Conservation (phyloP, 1,140 invertebrate genomes). For the Marisa cornuarietis region DNA sequence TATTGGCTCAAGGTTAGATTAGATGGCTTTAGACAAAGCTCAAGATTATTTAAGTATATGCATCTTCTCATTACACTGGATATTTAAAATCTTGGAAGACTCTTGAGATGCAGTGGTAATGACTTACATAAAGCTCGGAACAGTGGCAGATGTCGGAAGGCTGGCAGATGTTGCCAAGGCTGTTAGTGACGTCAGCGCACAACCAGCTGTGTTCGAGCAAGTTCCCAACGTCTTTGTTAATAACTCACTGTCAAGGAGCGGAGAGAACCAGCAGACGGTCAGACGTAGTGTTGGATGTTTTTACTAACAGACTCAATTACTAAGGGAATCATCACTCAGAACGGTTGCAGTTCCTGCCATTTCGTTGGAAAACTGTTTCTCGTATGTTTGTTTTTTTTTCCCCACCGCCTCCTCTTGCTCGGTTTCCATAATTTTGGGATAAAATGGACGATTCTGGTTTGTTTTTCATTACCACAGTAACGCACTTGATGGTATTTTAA, state of each 20-base stretch:
- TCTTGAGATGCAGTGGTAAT: too few relatives aligned
- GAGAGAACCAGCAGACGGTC: background rate
- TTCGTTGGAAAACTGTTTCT: background rate
- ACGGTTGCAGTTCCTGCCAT: background rate
- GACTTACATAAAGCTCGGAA: too few relatives aligned
- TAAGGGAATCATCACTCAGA: background rate
- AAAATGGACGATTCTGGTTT: background rate
- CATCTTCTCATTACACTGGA: too few relatives aligned
- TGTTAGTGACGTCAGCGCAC: too few relatives aligned
- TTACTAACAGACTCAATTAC: background rate
- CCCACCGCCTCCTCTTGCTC: background rate
- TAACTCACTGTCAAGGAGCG: background rate
- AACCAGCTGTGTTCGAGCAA: background rate
- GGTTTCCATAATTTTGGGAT: background rate
- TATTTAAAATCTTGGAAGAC: too few relatives aligned
- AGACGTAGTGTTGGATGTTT: conserved; percentile 1
- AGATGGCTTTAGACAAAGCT: too few relatives aligned
- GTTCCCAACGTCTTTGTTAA: background rate
- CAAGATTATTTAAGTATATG: too few relatives aligned
- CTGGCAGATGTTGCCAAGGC: too few relatives aligned
- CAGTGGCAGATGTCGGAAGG: too few relatives aligned
- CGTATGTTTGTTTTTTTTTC: background rate
- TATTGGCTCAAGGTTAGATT: too few relatives aligned
- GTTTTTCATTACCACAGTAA: background rate
- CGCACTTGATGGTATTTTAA: background rate